Conservation (phyloP, 2,113 vertebrate genomes). For the Coryphaenoides rupestris region DNA sequence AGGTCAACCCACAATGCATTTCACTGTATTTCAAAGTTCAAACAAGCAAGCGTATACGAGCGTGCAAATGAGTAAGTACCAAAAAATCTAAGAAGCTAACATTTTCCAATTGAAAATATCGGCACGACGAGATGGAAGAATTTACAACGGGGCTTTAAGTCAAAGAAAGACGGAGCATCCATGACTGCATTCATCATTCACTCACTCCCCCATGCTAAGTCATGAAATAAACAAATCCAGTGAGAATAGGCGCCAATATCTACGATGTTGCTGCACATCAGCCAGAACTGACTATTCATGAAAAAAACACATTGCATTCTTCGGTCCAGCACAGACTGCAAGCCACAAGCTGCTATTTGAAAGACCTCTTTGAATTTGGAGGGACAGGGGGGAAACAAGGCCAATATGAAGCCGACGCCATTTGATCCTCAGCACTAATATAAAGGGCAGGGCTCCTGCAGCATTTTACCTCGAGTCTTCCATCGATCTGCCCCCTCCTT, state of each 20-base stretch:
- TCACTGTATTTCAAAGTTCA: no score
- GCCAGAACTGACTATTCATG: not conserved
- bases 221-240: not conserved
- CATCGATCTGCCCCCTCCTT: constrained; percentile 44
- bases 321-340: not conserved
- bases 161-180: no score
- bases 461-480: constrained; percentile 37
- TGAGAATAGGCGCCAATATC: not conserved
- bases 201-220: no score
- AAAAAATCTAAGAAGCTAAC: no score
- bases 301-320: not conserved
- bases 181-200: no score
- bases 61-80: no score
- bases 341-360: constrained; percentile 6
- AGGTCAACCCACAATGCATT: no score
- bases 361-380: constrained; percentile 13
- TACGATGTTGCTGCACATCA: not conserved
- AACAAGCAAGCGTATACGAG: no score
- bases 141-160: no score
- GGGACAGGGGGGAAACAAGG: not conserved
- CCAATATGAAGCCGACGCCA: constrained; percentile 9
- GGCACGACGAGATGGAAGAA: no score
- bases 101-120: no score
- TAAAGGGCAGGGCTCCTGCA: constrained; percentile 17
- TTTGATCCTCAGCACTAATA: constrained; percentile 14